These are phyloP conservation scores for Thymelicus acteon DNA, from an alignment of 2,888 invertebrate genomes.

Conservation along the genomic window DNA sequence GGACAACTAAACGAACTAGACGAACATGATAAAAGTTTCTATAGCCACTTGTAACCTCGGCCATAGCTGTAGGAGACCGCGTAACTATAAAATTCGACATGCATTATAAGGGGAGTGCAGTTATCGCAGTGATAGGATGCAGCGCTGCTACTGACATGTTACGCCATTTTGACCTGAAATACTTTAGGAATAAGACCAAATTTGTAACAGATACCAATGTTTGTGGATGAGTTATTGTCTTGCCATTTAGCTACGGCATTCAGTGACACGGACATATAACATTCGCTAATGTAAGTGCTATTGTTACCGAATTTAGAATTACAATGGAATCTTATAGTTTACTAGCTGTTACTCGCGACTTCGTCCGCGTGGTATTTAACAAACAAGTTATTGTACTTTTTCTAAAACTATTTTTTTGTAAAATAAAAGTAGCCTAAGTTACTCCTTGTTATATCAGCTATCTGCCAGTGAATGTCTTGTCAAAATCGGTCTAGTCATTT, in stretches of 20 bases:
- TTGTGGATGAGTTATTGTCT: slow-evolving; percentile 21
- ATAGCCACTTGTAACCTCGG: background rate
- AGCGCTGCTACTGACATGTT: slow-evolving; percentile 18
- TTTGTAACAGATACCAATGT: slow-evolving; percentile 20
- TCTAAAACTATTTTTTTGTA: no score
- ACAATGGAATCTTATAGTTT: background rate
- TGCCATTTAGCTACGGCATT: background rate
- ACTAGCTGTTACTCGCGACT: no score
- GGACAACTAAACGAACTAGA: no score
- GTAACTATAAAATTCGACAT: slow-evolving; percentile 69
- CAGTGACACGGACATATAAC: slow-evolving; percentile 14
- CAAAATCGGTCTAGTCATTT: no score
- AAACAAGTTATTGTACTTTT: no score
- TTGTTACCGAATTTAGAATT: background rate
- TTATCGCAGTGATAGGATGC: slow-evolving; percentile 74
- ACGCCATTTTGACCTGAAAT: slow-evolving; percentile 15
- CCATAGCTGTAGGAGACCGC: background rate
- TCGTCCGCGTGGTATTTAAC: no score
- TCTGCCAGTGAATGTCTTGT: no score
- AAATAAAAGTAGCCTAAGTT: no score
- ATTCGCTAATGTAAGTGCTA: slow-evolving; percentile 26
- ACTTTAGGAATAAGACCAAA: background rate
- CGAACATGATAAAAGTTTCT: background rate
- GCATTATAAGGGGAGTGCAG: slow-evolving; percentile 73
- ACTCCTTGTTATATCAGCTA: no score